Conservation (phyloP, 2,888 invertebrate species). For the Amblyteles armatorius region DNA sequence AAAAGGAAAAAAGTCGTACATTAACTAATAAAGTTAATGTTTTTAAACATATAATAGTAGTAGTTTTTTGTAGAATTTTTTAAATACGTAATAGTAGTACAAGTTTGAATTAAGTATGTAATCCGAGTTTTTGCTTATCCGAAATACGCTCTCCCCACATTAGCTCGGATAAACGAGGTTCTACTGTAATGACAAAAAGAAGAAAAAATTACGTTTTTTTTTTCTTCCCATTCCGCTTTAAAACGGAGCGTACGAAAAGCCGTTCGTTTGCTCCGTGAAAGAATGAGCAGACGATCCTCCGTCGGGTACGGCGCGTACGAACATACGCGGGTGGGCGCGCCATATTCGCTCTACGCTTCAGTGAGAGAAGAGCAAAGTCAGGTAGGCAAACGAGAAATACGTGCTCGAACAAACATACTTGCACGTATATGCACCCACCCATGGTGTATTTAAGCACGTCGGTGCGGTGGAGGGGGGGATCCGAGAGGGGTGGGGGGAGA, state of each 20-base stretch:
- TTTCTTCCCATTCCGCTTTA: neutral
- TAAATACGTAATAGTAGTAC: too few relatives aligned
- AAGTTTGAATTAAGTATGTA: too few relatives aligned
- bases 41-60: too few relatives aligned
- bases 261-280: neutral
- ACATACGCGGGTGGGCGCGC: neutral
- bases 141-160: too few relatives aligned
- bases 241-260: neutral
- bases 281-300: neutral
- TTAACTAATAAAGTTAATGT: too few relatives aligned
- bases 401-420: slow-evolving; percentile 26
- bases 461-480: neutral
- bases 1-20: too few relatives aligned
- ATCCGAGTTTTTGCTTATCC: too few relatives aligned
- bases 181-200: neutral
- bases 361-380: slow-evolving; percentile 2
- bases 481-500: neutral
- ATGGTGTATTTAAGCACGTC: slow-evolving; percentile 16
- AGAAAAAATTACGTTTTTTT: neutral
- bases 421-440: slow-evolving; percentile 1
- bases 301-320: neutral
- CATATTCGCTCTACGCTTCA: slow-evolving; percentile 14
- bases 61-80: too few relatives aligned
- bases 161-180: too few relatives aligned
- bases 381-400: slow-evolving; percentile 22